Evolutionary conservation across 2,888 invertebrate species (phyloP).

Genomic region (Cerastis leucographa): DNA sequence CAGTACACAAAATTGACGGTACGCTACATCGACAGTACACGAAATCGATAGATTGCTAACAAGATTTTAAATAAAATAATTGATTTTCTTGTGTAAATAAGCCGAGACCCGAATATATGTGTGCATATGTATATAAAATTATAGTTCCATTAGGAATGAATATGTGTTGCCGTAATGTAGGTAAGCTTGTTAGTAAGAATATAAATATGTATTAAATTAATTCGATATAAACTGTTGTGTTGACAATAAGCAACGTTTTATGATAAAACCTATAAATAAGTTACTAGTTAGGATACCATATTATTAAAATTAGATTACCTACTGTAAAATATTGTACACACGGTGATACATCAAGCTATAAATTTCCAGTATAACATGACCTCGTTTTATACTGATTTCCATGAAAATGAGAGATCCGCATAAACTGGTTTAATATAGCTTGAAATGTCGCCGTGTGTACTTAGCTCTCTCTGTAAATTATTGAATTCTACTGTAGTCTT

Average conservation of each 20-base stretch:
- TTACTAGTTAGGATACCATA: not conserved
- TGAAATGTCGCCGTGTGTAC: too few relatives aligned
- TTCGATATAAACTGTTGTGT: conserved; percentile 51
- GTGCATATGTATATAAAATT: conserved; percentile 19
- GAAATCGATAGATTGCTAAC: too few relatives aligned
- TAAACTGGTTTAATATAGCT: too few relatives aligned
- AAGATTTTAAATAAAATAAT: not conserved
- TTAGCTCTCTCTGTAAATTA: not conserved
- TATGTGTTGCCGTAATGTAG: not conserved
- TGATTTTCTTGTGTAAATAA: not conserved
- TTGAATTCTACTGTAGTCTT: not conserved
- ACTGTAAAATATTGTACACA: not conserved
- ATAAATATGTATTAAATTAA: not conserved
- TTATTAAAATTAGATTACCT: not conserved
- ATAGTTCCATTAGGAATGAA: not conserved
- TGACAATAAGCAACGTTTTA: conserved; percentile 62
- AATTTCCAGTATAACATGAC: too few relatives aligned
- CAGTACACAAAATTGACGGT: too few relatives aligned
- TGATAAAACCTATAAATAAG: not conserved
- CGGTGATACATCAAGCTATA: too few relatives aligned
- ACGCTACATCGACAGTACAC: too few relatives aligned
- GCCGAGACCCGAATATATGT: not conserved
- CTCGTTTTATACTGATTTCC: too few relatives aligned
- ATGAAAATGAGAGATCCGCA: too few relatives aligned
- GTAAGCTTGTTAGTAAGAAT: not conserved